A percentile compares a stretch with the other conserved stretches of the same genome.
phyloP scores from a whole-genome alignment of 1,140 invertebrate species.

The Sinella curviseta region DNA sequence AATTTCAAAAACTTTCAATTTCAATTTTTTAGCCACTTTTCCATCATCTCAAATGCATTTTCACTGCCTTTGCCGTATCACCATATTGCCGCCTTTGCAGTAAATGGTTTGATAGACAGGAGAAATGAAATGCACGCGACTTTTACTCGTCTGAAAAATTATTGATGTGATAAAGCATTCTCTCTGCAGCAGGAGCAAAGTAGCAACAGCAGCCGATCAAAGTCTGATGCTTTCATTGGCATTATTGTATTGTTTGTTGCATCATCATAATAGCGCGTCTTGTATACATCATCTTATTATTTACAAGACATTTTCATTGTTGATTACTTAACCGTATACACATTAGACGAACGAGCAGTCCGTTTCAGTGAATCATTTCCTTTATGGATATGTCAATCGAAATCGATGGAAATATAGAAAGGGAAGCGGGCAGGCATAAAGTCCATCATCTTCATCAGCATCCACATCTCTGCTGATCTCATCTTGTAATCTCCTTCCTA shows the following conservation, averaged over 20 bases:
- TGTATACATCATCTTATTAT: slow-evolving; percentile 10
- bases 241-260: slow-evolving; percentile 4
- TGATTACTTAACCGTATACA: slow-evolving; percentile 11
- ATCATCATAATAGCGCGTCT: background rate
- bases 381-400: slow-evolving; percentile 4
- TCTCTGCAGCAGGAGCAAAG: too few species aligned
- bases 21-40: too few species aligned
- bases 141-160: background rate
- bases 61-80: background rate
- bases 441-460: background rate
- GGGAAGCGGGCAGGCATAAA: background rate
- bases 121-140: slow-evolving; percentile 14
- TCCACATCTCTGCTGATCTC: background rate
- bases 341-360: too few species aligned
- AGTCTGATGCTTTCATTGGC: background rate
- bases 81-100: background rate
- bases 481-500: background rate
- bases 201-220: background rate
- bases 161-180: background rate
- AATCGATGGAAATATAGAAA: background rate
- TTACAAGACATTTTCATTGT: slow-evolving; percentile 1
- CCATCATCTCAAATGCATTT: too few species aligned
- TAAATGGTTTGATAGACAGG: background rate
- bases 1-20: slow-evolving; percentile 2
- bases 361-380: background rate